Evolutionary conservation across 2,797 vertebrate genomes (phyloP).

Genomic region (Podarcis siculus): DNA sequence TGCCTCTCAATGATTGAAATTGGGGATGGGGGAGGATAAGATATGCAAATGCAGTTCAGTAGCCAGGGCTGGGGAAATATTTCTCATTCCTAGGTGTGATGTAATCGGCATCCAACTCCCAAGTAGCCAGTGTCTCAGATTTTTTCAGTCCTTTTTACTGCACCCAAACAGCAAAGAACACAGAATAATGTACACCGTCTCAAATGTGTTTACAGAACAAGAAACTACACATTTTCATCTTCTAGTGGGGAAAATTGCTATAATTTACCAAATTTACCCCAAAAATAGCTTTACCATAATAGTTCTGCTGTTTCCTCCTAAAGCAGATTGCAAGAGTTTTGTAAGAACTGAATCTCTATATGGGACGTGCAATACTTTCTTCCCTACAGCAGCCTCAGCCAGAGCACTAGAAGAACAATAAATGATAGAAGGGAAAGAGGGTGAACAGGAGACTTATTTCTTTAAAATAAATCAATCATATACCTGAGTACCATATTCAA

Average conservation of each 20-base stretch:
- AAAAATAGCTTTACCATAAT: slow-evolving; percentile 81
- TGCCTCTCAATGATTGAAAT: neutral
- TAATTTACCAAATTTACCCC: neutral
- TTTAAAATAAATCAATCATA: neutral
- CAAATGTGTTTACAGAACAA: neutral
- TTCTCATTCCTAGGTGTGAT: neutral
- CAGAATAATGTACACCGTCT: neutral
- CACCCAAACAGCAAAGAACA: neutral
- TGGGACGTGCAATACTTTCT: slow-evolving; percentile 84
- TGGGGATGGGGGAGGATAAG: neutral
- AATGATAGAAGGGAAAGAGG: neutral
- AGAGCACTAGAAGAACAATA: slow-evolving; percentile 76
- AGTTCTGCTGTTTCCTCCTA: slow-evolving; percentile 92
- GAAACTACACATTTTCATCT: neutral
- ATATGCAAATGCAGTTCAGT: neutral
- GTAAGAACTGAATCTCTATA: slow-evolving; percentile 90
- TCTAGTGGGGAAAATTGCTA: neutral
- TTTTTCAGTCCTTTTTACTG: neutral
- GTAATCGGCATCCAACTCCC: neutral
- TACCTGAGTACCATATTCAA: neutral
- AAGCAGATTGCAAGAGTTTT: slow-evolving; percentile 88
- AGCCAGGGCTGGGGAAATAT: neutral
- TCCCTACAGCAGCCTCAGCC: slow-evolving; percentile 85
- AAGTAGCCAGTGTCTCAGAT: neutral
- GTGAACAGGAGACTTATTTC: neutral